phyloP scores from a whole-genome alignment of 2,888 invertebrate genomes.

The Kryphioiulus occultus region DNA sequence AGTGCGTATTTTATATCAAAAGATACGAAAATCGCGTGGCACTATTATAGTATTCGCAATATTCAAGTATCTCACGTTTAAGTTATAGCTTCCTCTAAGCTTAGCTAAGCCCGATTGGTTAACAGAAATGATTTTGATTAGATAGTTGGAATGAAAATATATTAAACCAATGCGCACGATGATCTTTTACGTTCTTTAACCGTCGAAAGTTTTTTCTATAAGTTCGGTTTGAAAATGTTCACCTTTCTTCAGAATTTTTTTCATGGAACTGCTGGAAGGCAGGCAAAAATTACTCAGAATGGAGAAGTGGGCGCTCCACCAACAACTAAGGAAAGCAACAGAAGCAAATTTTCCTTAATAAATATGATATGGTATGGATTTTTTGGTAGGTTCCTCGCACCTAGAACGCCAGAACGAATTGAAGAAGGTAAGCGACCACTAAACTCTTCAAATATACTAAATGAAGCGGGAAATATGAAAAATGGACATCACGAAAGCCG shows the following conservation, averaged over 20 bases:
- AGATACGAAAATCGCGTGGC: too few species aligned
- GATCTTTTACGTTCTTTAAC: background rate
- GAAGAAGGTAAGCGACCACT: background rate
- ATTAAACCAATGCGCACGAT: background rate
- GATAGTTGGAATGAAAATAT: background rate
- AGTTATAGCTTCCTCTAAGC: too few species aligned
- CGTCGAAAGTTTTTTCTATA: background rate
- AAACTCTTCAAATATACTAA: too few species aligned
- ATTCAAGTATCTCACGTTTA: background rate
- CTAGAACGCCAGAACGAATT: background rate
- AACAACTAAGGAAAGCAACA: background rate
- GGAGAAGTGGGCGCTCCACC: slow-evolving; percentile 8
- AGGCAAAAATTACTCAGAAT: background rate
- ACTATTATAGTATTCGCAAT: too few species aligned
- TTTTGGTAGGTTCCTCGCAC: background rate
- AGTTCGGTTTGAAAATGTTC: background rate
- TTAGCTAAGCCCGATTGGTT: background rate
- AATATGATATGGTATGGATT: slow-evolving; percentile 2
- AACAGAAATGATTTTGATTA: background rate
- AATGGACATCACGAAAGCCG: too few species aligned
- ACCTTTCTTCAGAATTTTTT: background rate
- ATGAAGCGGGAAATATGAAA: background rate
- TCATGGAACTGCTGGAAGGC: background rate
- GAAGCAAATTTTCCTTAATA: background rate
- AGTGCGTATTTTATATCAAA: too few species aligned